A percentile compares a stretch with the other conserved stretches of the same genome.
These are phyloP conservation scores for Cryptoleucopteryx plumbea DNA, from an alignment of 2,113 vertebrate genomes.

Conservation along the genomic window DNA sequence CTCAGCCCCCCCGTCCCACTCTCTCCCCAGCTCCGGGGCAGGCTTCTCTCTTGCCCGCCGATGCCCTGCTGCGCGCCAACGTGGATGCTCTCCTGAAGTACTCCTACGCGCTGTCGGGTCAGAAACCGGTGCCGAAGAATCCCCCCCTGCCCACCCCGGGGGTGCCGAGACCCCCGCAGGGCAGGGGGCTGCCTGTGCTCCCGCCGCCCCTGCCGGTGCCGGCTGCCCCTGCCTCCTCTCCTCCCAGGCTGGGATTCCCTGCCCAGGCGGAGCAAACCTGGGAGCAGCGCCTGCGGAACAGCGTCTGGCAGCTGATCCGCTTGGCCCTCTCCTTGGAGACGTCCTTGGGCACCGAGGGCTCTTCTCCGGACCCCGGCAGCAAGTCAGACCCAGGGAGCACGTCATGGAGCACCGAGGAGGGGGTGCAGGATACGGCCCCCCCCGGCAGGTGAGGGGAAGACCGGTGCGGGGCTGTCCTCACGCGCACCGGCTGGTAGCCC, in stretches of 20 bases:
- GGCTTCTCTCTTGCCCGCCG: neutral
- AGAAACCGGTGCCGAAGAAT: fast-evolving
- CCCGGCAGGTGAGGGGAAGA: constrained; percentile 22
- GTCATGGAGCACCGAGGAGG: neutral
- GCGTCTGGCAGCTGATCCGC: neutral
- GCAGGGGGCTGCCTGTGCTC: fast-evolving
- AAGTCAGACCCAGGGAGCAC: fast-evolving
- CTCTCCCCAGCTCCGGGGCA: neutral
- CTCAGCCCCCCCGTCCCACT: neutral
- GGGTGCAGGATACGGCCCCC: fast-evolving
- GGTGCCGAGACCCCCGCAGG: fast-evolving
- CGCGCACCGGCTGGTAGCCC: fast-evolving
- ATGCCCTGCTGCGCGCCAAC: neutral
- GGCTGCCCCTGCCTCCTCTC: fast-evolving
- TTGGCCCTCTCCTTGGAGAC: neutral
- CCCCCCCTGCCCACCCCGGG: fast-evolving
- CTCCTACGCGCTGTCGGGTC: neutral
- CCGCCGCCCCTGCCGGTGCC: fast-evolving
- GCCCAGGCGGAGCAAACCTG: neutral
- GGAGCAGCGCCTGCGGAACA: neutral
- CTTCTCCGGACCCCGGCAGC: neutral
- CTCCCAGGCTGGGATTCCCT: neutral
- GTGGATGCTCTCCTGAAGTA: neutral
- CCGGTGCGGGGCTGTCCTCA: fast-evolving
- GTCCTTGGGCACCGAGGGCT: neutral